Percentiles rank a stretch among this genome's conserved stretches.
These are phyloP conservation scores for Conus canariensis DNA, from an alignment of 2,888 invertebrate genomes.

Conservation along the genomic window DNA sequence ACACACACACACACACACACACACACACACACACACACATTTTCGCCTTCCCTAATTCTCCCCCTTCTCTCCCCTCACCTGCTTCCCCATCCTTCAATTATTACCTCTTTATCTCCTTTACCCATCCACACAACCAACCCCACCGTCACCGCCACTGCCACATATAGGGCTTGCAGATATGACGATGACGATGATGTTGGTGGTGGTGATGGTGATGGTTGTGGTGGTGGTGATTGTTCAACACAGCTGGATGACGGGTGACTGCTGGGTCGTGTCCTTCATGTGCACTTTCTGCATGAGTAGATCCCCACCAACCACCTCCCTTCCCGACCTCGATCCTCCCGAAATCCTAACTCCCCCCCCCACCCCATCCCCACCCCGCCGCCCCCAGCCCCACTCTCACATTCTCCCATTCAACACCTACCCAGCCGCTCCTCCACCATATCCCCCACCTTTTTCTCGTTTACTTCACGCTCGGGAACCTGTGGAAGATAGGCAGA, in stretches of 20 bases:
- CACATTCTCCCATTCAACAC: too few species aligned
- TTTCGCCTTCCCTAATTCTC: too few species aligned
- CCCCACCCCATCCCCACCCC: neutral
- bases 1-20: neutral
- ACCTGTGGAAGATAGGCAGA: too few species aligned
- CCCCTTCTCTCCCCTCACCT: too few species aligned
- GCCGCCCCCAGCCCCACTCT: too few species aligned
- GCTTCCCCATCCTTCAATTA: neutral
- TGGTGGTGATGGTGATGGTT: too few species aligned
- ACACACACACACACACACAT: neutral
- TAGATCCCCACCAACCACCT: neutral
- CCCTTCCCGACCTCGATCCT: neutral
- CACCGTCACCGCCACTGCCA: neutral
- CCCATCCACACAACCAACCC: neutral
- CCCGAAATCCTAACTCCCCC: neutral
- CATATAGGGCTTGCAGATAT: too few species aligned
- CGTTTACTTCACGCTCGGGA: neutral
- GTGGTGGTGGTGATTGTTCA: too few species aligned
- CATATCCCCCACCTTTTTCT: too few species aligned
- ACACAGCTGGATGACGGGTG: too few species aligned
- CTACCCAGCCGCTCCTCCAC: too few species aligned
- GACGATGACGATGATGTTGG: too few species aligned
- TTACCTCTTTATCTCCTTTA: neutral
- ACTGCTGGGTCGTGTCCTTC: neutral
- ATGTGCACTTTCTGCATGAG: neutral